Conservation (phyloP, 2,113 vertebrate species). For the Onychostruthus taczanowskii region DNA sequence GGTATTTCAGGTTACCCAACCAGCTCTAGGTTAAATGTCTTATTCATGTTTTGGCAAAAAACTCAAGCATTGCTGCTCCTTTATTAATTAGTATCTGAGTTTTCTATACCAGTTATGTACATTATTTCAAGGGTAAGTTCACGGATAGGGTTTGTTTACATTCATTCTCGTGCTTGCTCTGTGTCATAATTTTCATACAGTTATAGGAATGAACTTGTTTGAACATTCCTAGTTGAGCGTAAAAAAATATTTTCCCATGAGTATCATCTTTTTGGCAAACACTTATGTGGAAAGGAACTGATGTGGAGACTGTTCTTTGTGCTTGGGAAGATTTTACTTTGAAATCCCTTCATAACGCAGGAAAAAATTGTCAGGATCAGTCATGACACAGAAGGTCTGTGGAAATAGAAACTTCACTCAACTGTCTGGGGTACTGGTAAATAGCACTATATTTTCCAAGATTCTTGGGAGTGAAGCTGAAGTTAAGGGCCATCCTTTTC, state of each 20-base stretch:
- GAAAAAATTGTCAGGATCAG: background rate
- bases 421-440: background rate
- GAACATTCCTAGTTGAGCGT: background rate
- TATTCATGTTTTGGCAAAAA: background rate
- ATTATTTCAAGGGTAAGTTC: background rate
- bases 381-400: background rate
- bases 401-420: background rate
- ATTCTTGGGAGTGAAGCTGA: background rate
- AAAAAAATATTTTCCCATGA: background rate
- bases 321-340: background rate
- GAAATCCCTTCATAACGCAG: background rate
- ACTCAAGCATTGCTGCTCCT: background rate
- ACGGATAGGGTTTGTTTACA: background rate
- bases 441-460: background rate
- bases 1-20: background rate
- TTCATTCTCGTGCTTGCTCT: background rate
- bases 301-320: background rate
- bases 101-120: background rate
- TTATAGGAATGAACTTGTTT: background rate
- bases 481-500: background rate
- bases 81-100: background rate
- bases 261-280: background rate
- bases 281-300: background rate
- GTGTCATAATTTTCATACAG: background rate
- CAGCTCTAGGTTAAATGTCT: background rate